Evolutionary conservation across 2,797 vertebrate species (phyloP), one percentile per base, ranked within the genome.

Genomic region (Brachymystax lenok): DNA sequence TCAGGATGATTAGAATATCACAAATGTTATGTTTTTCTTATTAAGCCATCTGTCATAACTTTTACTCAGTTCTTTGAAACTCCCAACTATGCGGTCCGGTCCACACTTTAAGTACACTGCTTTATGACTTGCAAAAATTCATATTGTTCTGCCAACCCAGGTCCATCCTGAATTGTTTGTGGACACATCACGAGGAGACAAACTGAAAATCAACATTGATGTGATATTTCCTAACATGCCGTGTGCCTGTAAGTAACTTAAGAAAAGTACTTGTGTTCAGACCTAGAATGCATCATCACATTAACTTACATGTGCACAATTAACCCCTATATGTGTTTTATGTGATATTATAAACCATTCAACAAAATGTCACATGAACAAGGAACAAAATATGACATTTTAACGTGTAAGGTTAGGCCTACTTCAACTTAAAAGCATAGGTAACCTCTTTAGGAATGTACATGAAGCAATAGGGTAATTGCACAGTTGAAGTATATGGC

Each of bases 121-220:
- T 46, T 46, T 46, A 13, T 46, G 40, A 46, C 40, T 46, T 46
- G 10, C 40, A 46, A 24, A n/a, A 16, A 52, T 30, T 4, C 0
- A 66, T 16, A 28, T 28, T 6, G 4, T 66, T 67, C 24, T 67
- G 14, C 24, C 16, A 24, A 67, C 12, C 21, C 78, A 98, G 97
- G 93, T 98, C 70, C 96, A 98, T 69, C 97, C 97, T 8, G 97
- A 99, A 87, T 89, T 99, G 56, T 99, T 96, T 4, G 97, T 99
- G 5, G 98, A 98, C 92, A 99, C 97, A 46, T 97, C 98, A 6
- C 94, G 97, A 89, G 98, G 98, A 83, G 98, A 99, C 89, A 99
- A 99, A 84, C 93, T 99, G 73, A 96, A 97, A 90, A 99, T 99
- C 88, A 99, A 99, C 89, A 95, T 99, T 24, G 96, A 99, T 79